A percentile compares a stretch with the other conserved stretches of the same genome.
Conservation (phyloP, 2,888 invertebrate species). For the Junonia oenone region DNA sequence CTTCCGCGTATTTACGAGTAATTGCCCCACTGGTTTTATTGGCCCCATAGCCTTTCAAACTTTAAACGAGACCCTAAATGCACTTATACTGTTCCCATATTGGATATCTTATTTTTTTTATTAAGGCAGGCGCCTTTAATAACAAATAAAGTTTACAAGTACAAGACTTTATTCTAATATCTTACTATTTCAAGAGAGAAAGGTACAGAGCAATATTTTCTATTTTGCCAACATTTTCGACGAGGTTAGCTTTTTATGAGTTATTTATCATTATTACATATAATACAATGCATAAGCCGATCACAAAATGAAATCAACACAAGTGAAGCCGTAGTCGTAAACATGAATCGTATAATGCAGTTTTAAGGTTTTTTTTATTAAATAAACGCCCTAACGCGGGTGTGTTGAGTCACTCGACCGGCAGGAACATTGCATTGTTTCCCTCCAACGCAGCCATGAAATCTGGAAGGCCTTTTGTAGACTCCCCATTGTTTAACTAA, state of each 20-base stretch:
- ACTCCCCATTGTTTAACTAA: slow-evolving; percentile 60
- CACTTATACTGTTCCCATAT: too few relatives aligned
- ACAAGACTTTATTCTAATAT: too few relatives aligned
- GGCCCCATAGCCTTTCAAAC: slow-evolving; percentile 11
- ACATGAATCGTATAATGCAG: neutral
- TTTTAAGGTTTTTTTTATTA: slow-evolving; percentile 17
- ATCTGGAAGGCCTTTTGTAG: slow-evolving; percentile 64
- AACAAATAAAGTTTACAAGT: too few relatives aligned
- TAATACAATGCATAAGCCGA: too few relatives aligned
- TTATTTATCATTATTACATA: too few relatives aligned
- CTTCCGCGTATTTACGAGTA: slow-evolving; percentile 57
- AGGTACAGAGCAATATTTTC: too few relatives aligned
- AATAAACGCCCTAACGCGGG: slow-evolving; percentile 47
- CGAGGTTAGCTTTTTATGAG: too few relatives aligned
- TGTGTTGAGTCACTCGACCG: slow-evolving; percentile 62
- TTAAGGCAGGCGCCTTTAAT: too few relatives aligned
- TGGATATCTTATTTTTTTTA: neutral
- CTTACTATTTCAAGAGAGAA: too few relatives aligned
- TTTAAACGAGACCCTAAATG: slow-evolving; percentile 5
- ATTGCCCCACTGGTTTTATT: slow-evolving; percentile 47
- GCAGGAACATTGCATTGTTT: slow-evolving; percentile 62
- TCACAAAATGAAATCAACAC: neutral
- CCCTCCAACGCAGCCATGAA: slow-evolving; percentile 51
- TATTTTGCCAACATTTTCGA: too few relatives aligned
- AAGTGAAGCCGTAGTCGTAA: neutral